These are phyloP conservation scores for Procavia capensis DNA, from an alignment of 2,113 vertebrate genomes.

Conservation along the genomic window DNA sequence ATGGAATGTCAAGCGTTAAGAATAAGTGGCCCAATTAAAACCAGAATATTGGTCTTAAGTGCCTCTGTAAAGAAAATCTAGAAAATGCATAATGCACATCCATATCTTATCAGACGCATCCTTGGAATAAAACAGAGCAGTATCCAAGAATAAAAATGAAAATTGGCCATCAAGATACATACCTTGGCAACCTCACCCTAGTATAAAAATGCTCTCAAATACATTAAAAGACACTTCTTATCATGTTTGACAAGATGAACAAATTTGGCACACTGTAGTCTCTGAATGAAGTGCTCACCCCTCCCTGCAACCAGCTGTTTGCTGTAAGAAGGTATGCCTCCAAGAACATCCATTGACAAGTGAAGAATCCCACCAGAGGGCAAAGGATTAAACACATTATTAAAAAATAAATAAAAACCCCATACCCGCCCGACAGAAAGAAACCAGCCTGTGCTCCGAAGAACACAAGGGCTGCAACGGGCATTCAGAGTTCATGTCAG, in stretches of 20 bases:
- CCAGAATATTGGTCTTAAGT: background rate
- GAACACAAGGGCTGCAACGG: background rate
- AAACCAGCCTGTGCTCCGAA: background rate
- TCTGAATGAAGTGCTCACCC: accelerated
- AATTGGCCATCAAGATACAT: accelerated
- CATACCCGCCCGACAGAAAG: background rate
- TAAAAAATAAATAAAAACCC: background rate
- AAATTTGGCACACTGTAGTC: accelerated
- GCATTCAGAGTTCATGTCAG: accelerated
- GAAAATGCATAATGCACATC: background rate
- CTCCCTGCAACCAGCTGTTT: accelerated
- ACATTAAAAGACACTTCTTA: background rate
- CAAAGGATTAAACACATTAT: background rate
- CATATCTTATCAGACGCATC: background rate
- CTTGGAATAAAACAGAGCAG: background rate
- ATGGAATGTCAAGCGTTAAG: background rate
- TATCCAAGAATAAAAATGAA: background rate
- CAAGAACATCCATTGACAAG: background rate
- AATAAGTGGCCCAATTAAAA: background rate
- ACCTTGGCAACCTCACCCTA: background rate
- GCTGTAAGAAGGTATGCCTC: background rate
- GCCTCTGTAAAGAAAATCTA: background rate
- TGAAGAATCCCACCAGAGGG: background rate
- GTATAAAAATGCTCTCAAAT: background rate
- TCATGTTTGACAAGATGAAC: background rate